These are phyloP conservation scores for Huso huso DNA, from an alignment of 2,797 vertebrate genomes.

Conservation along the genomic window DNA sequence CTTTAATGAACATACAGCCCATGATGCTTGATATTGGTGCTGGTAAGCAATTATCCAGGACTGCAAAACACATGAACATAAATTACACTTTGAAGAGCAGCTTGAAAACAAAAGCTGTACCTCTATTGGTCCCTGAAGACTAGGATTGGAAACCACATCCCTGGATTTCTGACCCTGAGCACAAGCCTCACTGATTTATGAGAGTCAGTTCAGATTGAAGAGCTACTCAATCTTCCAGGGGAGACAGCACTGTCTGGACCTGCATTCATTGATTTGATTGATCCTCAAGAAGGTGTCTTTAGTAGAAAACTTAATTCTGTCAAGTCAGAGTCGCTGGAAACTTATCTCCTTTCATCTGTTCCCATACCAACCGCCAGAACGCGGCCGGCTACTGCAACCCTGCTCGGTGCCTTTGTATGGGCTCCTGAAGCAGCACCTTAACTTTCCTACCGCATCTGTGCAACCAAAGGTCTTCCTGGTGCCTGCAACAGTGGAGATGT, in stretches of 20 bases:
- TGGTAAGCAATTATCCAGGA: too few species aligned
- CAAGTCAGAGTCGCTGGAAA: not conserved
- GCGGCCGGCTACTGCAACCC: not conserved
- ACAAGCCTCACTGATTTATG: not conserved
- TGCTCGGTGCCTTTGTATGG: not conserved
- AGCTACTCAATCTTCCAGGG: not conserved
- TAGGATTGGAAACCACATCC: too few species aligned
- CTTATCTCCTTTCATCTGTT: not conserved
- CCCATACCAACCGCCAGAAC: slow-evolving; percentile 1
- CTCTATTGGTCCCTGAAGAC: too few species aligned
- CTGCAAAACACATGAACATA: too few species aligned
- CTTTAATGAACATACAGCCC: too few species aligned
- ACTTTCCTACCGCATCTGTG: too few species aligned
- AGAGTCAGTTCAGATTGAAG: not conserved
- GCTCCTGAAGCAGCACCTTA: not conserved
- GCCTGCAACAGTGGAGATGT: too few species aligned
- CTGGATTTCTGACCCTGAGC: not conserved
- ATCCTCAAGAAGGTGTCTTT: not conserved
- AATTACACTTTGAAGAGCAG: too few species aligned
- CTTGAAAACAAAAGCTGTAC: too few species aligned
- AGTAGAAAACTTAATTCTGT: not conserved
- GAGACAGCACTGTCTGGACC: not conserved
- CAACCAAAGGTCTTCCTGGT: too few species aligned
- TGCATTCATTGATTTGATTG: slow-evolving; percentile 3
- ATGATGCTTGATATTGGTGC: too few species aligned